A percentile compares a stretch with the other conserved stretches of the same genome.
Conservation (phyloP, 2,797 vertebrate genomes). For the Gouania willdenowi region DNA sequence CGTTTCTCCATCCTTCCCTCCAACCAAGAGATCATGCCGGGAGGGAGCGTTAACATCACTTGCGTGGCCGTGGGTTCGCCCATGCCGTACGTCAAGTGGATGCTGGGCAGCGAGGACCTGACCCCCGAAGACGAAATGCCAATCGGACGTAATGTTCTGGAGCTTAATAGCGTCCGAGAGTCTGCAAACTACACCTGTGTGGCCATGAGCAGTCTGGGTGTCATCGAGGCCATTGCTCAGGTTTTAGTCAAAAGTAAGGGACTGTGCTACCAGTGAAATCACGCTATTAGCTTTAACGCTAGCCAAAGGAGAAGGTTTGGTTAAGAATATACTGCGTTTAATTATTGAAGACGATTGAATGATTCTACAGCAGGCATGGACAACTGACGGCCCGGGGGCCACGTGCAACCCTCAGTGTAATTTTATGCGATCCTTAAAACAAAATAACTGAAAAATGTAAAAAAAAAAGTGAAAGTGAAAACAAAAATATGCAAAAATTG, state of each 20-base stretch:
- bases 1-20: slow-evolving; percentile 93
- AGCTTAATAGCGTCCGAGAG: slow-evolving; percentile 91
- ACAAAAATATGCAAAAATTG: no score
- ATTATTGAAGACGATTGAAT: no score
- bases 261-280: no score
- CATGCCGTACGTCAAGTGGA: slow-evolving; percentile 99
- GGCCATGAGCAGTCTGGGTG: slow-evolving; percentile 96
- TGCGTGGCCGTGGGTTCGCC: slow-evolving; percentile 96
- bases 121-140: slow-evolving; percentile 97
- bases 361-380: no score
- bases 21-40: slow-evolving; percentile 97
- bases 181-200: slow-evolving; percentile 97
- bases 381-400: no score
- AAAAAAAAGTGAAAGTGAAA: no score
- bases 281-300: no score
- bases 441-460: no score
- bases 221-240: slow-evolving; percentile 92
- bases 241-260: slow-evolving; percentile 95
- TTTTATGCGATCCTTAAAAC: no score
- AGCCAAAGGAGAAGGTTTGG: no score
- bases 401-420: no score
- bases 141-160: slow-evolving; percentile 90
- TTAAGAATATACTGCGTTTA: no score
- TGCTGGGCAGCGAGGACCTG: slow-evolving; percentile 92
- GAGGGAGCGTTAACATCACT: slow-evolving; percentile 95